Evolutionary conservation across 1,140 invertebrate species (phyloP), one percentile per base, ranked within the genome.

Genomic region (Aphelinus certus): DNA sequence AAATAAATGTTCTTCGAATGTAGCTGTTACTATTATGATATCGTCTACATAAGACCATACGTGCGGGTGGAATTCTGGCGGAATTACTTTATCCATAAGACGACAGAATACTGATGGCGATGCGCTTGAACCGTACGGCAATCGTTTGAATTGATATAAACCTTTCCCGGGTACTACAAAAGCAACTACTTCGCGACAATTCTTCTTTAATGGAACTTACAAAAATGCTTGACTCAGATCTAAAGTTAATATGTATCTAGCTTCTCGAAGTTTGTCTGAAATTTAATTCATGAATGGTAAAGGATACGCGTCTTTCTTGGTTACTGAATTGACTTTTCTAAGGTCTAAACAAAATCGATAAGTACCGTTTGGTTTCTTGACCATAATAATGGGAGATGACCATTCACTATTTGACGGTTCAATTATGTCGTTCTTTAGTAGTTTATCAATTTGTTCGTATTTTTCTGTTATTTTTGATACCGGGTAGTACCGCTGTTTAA

Each of bases 311-410:
- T 74, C 73, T 9, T 26, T n/a, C 9, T 77, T 64, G 1, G 73
- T 56, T 1, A 56, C 3, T 1, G 65, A 46, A 49, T 79, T 79
- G 0, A 79, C 5, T 48, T 79, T 76, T 7, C 74, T 55, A 45
- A 73, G 78, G 26, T 81, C 77, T 1, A 81, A 63, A 9, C 75
- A 81, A 2, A 79, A 78, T 0, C 75, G 61, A 0, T 57, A 62
- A 45, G 62, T 78, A 0, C 84, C 84, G 66, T 89, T 85, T 53
- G 89, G 88, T 72, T 92, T 92, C 1, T 77, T 80, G 0, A 90
- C 85, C 9, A 91, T 65, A 0, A 91, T 84, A 0, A 89, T 77
- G 1, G 88, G 89, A 1, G 84, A 83, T 6, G 83, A 79, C 86
- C 89, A 92, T 0, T 85, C 79, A 10, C 83, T 86, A 0, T 80